Evolutionary conservation across 2,113 vertebrate genomes (phyloP).

Genomic region (Heterocephalus glaber): DNA sequence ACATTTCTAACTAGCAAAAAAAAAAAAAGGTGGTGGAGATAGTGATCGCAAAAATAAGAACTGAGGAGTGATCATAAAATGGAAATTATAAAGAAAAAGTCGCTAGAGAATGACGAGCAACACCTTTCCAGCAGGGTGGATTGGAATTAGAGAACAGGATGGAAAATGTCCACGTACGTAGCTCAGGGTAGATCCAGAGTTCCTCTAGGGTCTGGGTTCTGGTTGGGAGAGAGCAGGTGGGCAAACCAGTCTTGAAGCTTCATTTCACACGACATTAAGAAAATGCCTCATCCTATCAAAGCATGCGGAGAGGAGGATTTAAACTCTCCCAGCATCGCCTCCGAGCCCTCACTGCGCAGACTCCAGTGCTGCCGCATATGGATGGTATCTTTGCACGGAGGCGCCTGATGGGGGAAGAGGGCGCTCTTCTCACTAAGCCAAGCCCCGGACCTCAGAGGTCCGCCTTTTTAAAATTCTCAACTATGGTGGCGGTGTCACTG

Average conservation of each 20-base stretch:
- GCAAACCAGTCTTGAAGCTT: neutral
- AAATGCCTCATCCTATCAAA: neutral
- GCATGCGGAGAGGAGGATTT: neutral
- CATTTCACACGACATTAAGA: conserved; percentile 16
- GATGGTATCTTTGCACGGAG: neutral
- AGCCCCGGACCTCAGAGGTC: too few species aligned
- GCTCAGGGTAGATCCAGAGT: neutral
- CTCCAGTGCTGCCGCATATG: accelerated
- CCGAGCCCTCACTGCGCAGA: neutral
- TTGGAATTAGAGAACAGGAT: neutral
- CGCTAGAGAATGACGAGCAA: neutral
- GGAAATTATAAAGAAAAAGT: neutral
- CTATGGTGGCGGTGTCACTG: neutral
- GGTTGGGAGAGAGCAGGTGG: neutral
- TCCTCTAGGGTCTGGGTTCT: neutral
- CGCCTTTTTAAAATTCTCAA: neutral
- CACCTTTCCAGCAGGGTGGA: neutral
- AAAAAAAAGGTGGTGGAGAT: neutral
- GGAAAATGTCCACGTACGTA: neutral
- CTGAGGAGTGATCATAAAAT: neutral
- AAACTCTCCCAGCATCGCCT: neutral
- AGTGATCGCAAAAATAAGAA: neutral
- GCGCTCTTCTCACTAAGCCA: neutral
- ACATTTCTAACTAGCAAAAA: neutral
- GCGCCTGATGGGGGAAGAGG: neutral